A percentile compares a stretch with the other conserved stretches of the same genome.
Conservation (phyloP, 2,888 invertebrate genomes). For the Acleris cristana region DNA sequence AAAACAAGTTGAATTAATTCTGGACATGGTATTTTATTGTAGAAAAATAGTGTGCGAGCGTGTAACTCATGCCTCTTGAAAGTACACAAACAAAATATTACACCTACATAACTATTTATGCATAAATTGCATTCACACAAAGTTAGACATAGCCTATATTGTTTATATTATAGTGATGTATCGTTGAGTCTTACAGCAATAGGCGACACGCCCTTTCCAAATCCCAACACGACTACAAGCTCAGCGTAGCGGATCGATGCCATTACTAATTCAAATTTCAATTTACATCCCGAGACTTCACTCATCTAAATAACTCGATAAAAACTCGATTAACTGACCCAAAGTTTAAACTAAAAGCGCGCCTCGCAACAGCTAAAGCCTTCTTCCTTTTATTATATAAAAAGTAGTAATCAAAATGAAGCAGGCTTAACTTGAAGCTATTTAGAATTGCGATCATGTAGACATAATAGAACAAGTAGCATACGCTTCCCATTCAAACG, state of each 20-base stretch:
- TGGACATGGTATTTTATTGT: slow-evolving; percentile 83
- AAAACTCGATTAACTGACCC: slow-evolving; percentile 35
- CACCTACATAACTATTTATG: slow-evolving; percentile 70
- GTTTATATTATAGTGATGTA: slow-evolving; percentile 72
- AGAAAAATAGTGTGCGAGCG: slow-evolving; percentile 84
- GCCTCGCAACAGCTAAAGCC: slow-evolving; percentile 53
- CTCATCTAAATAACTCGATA: slow-evolving; percentile 30
- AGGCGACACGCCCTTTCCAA: slow-evolving; percentile 59
- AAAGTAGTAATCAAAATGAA: slow-evolving; percentile 58
- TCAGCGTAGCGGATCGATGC: slow-evolving; percentile 49
- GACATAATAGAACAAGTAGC: slow-evolving; percentile 50
- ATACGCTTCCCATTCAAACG: slow-evolving; percentile 5
- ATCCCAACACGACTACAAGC: slow-evolving; percentile 64
- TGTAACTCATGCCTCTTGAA: slow-evolving; percentile 78
- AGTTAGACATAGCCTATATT: slow-evolving; percentile 79
- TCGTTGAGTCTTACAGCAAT: slow-evolving; percentile 80
- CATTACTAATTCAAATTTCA: slow-evolving; percentile 46
- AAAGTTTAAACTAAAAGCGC: slow-evolving; percentile 5
- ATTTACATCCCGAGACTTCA: slow-evolving; percentile 40
- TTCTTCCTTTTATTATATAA: slow-evolving; percentile 63
- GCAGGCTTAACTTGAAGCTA: slow-evolving; percentile 57
- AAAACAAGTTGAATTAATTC: slow-evolving; percentile 72
- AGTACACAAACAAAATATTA: slow-evolving; percentile 80
- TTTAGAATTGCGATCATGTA: slow-evolving; percentile 45
- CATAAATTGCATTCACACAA: slow-evolving; percentile 83